These are phyloP conservation scores for Alectura lathami DNA, from an alignment of 2,113 vertebrate species.

Conservation along the genomic window DNA sequence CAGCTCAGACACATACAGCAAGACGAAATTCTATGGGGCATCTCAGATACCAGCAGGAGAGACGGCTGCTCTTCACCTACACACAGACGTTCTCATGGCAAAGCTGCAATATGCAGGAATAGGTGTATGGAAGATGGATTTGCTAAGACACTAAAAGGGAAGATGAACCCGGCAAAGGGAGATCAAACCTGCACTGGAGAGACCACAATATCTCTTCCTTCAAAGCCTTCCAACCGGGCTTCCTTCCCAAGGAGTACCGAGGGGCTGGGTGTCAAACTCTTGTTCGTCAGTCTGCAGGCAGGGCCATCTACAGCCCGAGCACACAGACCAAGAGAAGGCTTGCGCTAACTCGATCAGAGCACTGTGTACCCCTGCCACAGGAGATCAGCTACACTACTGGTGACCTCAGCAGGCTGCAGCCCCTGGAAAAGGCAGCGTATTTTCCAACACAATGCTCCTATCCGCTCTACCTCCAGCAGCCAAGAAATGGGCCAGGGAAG, in stretches of 20 bases:
- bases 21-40: not conserved
- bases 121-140: not conserved
- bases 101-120: not conserved
- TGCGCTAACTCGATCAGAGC: not conserved
- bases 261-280: not conserved
- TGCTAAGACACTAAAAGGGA: not conserved
- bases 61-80: not conserved
- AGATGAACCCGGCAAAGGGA: not conserved
- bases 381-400: not conserved
- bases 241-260: not conserved
- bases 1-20: not conserved
- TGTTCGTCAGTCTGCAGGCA: not conserved
- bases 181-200: not conserved
- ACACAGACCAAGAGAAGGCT: not conserved
- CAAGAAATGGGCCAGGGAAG: not conserved
- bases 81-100: too few relatives aligned
- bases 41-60: not conserved
- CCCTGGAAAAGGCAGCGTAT: not conserved
- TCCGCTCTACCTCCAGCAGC: not conserved
- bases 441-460: not conserved
- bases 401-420: not conserved
- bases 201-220: fast-evolving
- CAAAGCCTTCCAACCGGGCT: not conserved
- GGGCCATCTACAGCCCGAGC: not conserved
- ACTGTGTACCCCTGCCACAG: not conserved